A percentile compares a stretch with the other conserved stretches of the same genome.
phyloP scores from a whole-genome alignment of 2,797 vertebrate genomes.

The Furcifer pardalis region DNA sequence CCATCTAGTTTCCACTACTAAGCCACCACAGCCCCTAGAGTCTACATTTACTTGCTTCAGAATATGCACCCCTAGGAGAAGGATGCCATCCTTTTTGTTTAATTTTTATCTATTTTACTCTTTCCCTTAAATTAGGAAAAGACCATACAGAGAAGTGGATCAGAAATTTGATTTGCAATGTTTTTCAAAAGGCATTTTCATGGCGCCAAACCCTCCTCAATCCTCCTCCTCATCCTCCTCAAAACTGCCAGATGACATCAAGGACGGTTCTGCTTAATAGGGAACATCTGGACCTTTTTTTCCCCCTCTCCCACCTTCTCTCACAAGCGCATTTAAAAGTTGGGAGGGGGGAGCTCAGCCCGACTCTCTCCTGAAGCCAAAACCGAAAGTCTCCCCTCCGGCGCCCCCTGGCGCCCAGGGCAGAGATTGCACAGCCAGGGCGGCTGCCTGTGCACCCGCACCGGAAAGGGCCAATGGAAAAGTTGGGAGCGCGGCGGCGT shows the following conservation, averaged over 20 bases:
- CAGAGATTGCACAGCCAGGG: constrained; percentile 39
- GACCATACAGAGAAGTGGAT: background rate
- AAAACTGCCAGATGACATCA: background rate
- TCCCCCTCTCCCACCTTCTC: background rate
- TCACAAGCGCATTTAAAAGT: background rate
- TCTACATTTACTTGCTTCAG: background rate
- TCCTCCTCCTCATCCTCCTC: background rate
- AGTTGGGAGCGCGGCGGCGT: background rate
- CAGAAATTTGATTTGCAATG: background rate
- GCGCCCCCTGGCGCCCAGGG: constrained; percentile 62
- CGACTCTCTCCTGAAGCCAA: background rate
- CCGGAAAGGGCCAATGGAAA: background rate
- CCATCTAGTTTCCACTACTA: too few species aligned
- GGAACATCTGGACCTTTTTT: background rate
- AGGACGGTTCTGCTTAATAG: background rate
- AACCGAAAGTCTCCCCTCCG: constrained; percentile 40
- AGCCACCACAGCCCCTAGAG: too few species aligned
- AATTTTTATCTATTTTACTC: too few species aligned
- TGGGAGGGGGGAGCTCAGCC: background rate
- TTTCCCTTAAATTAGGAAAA: too few species aligned
- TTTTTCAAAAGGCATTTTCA: background rate
- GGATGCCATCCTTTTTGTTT: too few species aligned
- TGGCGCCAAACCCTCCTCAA: background rate
- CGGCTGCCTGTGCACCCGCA: background rate
- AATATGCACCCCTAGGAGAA: background rate